Base-by-base conservation (phyloP, 2,113 vertebrate genomes). In the Entelurus aequoreus region DNA sequence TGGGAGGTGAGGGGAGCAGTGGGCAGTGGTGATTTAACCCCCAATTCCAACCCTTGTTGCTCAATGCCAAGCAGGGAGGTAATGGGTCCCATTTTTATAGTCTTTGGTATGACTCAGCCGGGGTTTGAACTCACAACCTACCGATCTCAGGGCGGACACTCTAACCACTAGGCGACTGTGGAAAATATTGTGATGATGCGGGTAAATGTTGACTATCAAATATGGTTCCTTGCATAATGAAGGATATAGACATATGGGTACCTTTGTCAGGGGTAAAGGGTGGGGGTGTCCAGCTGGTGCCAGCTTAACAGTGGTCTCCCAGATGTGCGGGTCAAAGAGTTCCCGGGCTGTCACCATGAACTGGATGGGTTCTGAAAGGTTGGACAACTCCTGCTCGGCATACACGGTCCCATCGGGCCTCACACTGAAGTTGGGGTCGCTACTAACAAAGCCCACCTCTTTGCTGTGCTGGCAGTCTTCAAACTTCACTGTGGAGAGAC, bases 371-470 rank as follows among this genome's bases (percentile, higher is more conserved):
- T 92, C 87, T 0, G 91, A 90, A 74, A 94, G 91, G 87, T 95
- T 89, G 40, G 80, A 88, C 74, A 94, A 81, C 54, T 90, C 89
- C 71, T 90, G 92, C 75, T 93, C 85, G 0, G 93, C 79, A 0
- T 91, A 93, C 64, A 97, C 81, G 0, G 90, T 92, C 50, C 95
- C 94, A 4, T 97, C 94, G 0, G 87, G 83, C 54, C 89, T 80
- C 62, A 97, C 91, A 56, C 90, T 89, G 88, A 95, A 95, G 87
- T 94, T 94, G 74, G 89, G 72, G 84, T 93, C 93, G 73, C 88
- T 93, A 88, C 91, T 96, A 81, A 95, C 89, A 0, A 95, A 95
- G 21, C 78, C 84, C 48, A 90, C 88, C 62, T 90, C 90, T 63
- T 89, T 83, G 73, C 79, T 91, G 68, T 83, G 89, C 3, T 88